These are phyloP conservation scores for Melinaea marsaeus DNA, from an alignment of 2,888 invertebrate species.

Conservation along the genomic window DNA sequence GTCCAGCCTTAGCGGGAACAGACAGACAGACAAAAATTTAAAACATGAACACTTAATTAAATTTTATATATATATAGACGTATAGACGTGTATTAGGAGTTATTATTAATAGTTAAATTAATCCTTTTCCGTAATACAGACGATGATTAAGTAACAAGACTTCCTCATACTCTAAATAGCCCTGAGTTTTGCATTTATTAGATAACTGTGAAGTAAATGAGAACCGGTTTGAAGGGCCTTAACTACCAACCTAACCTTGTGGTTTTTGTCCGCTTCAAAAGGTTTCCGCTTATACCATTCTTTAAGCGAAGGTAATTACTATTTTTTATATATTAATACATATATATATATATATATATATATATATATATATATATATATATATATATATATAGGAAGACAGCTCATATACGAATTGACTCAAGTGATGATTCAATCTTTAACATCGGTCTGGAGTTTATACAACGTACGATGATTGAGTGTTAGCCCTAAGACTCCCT, in stretches of 20 bases:
- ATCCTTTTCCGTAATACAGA: slow-evolving; percentile 4
- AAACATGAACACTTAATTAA: no score
- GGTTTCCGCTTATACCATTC: slow-evolving; percentile 41
- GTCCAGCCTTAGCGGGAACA: no score
- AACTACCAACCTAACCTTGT: slow-evolving; percentile 35
- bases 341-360: neutral
- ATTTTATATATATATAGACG: neutral
- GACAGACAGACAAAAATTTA: no score
- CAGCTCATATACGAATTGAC: no score
- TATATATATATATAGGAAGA: no score
- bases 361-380: no score
- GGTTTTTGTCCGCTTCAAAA: slow-evolving; percentile 40
- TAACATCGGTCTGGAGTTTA: no score
- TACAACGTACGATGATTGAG: no score
- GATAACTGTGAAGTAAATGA: slow-evolving; percentile 36
- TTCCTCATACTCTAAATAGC: slow-evolving; percentile 39
- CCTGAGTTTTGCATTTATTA: slow-evolving; percentile 40
- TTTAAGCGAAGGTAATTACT: slow-evolving; percentile 33
- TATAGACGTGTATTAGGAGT: neutral
- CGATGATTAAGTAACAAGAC: slow-evolving; percentile 10
- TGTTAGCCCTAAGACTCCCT: no score
- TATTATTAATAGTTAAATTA: slow-evolving; percentile 9
- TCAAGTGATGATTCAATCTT: no score
- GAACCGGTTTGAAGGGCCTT: slow-evolving; percentile 41
- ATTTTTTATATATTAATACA: neutral